A percentile compares a stretch with the other conserved stretches of the same genome.
Evolutionary conservation across 1,140 invertebrate genomes (phyloP).

Genomic region (Penaeus vannamei): DNA sequence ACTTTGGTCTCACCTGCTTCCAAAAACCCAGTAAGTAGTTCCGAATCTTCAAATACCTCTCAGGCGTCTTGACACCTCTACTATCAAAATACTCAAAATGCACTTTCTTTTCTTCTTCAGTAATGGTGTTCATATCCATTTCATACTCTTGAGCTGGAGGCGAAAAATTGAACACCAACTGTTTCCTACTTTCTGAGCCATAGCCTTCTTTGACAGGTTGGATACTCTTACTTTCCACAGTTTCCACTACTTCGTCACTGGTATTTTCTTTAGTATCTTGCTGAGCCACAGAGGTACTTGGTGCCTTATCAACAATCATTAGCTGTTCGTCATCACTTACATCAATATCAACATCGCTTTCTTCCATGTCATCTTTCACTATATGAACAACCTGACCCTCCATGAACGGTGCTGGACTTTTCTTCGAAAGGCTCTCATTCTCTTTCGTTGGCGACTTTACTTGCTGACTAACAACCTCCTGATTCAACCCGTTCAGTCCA

Average conservation of each 20-base stretch:
- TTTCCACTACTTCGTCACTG: constrained; percentile 7
- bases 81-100: constrained; percentile 78
- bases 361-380: constrained; percentile 54
- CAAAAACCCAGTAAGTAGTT: constrained; percentile 78
- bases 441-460: background rate
- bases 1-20: constrained; percentile 75
- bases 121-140: constrained; percentile 72
- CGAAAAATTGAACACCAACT: constrained; percentile 70
- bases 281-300: background rate
- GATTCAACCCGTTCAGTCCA: background rate
- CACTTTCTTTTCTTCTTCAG: constrained; percentile 76
- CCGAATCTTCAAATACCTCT: constrained; percentile 77
- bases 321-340: constrained; percentile 66
- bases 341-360: constrained; percentile 67
- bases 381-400: constrained; percentile 53
- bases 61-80: constrained; percentile 75
- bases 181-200: constrained; percentile 53
- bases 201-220: background rate
- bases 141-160: constrained; percentile 73
- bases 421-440: background rate
- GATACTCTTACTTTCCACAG: constrained; percentile 4
- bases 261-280: background rate
- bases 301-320: constrained; percentile 52
- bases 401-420: background rate
- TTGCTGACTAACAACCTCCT: background rate